A percentile compares a stretch with the other conserved stretches of the same genome.
Evolutionary conservation across 2,797 vertebrate species (phyloP).

Genomic region (Nasua narica): DNA sequence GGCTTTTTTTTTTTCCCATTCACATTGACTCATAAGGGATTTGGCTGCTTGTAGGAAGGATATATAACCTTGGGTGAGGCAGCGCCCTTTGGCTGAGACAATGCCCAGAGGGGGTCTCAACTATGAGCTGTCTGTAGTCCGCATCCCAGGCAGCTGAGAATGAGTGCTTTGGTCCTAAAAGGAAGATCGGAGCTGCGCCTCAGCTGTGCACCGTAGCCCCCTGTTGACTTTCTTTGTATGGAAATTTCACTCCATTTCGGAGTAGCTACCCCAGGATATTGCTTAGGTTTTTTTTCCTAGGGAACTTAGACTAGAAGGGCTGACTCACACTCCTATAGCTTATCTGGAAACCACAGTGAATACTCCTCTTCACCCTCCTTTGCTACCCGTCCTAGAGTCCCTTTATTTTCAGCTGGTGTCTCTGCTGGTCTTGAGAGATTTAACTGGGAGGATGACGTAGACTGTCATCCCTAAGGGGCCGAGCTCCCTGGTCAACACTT

Average conservation of each 20-base stretch:
- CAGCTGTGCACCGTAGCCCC: background rate
- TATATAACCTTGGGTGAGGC: background rate
- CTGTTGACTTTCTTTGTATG: background rate
- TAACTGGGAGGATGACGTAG: background rate
- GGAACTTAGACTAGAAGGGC: background rate
- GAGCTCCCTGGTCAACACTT: background rate
- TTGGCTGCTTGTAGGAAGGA: background rate
- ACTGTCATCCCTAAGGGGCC: background rate
- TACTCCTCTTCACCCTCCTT: background rate
- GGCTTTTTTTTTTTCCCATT: background rate
- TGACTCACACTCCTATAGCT: background rate
- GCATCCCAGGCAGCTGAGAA: background rate
- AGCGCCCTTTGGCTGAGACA: background rate
- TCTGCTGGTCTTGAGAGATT: background rate
- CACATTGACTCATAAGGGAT: background rate
- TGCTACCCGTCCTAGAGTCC: background rate
- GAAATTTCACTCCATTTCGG: background rate
- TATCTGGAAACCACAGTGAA: background rate
- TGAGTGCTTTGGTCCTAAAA: background rate
- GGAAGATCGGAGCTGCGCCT: too few relatives aligned
- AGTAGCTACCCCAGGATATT: background rate
- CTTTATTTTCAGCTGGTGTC: background rate
- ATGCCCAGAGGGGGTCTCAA: background rate
- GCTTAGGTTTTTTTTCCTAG: too few relatives aligned
- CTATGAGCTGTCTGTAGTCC: background rate